phyloP scores from a whole-genome alignment of 2,888 invertebrate genomes.

The Papilio elwesi region DNA sequence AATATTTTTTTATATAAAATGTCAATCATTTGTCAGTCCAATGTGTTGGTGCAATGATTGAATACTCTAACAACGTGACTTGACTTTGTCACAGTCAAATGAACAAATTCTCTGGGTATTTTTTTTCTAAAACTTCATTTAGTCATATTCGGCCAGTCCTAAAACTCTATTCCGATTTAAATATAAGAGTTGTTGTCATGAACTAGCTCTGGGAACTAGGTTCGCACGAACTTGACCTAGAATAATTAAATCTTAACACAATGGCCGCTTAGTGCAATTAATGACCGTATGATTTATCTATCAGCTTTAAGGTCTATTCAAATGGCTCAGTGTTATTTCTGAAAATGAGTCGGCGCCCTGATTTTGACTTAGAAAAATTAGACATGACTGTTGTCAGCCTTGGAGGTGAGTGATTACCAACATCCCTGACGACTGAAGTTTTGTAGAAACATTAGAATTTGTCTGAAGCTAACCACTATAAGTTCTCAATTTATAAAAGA shows the following conservation, averaged over 20 bases:
- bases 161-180: slow-evolving; percentile 1
- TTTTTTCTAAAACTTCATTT: neutral
- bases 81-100: neutral
- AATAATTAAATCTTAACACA: slow-evolving; percentile 17
- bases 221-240: slow-evolving; percentile 11
- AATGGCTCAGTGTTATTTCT: neutral
- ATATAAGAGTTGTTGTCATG: neutral
- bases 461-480: too few relatives aligned
- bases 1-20: too few relatives aligned
- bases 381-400: too few relatives aligned
- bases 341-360: neutral
- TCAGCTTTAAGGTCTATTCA: neutral
- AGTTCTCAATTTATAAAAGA: too few relatives aligned
- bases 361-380: too few relatives aligned
- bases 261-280: neutral
- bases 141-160: slow-evolving; percentile 4
- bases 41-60: too few relatives aligned
- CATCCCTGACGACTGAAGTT: too few relatives aligned
- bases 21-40: too few relatives aligned
- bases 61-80: slow-evolving; percentile 1
- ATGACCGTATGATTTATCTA: slow-evolving; percentile 7
- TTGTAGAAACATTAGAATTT: too few relatives aligned
- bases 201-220: slow-evolving; percentile 2
- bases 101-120: neutral
- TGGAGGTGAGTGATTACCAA: too few relatives aligned